Evolutionary conservation across 1,140 invertebrate genomes (phyloP), one percentile per base, ranked within the genome.

Genomic region (Rhynchophorus ferrugineus): DNA sequence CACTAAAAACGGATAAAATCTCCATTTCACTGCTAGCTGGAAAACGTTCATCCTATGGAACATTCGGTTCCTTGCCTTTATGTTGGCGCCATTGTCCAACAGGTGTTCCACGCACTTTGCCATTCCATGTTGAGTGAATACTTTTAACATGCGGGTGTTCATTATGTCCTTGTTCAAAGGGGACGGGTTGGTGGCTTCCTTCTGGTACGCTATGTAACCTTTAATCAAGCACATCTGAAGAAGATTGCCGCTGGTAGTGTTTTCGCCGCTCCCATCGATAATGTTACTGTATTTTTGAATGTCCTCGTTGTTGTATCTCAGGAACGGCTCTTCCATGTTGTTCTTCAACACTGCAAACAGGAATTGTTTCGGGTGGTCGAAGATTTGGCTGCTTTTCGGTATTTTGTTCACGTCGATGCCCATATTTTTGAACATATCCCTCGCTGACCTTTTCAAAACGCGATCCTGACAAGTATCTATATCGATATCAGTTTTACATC

Each of bases 1-100:
- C 1, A 57, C 48, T n/a, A 61, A 52, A 46, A 59, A 57, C 8
- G 60, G 60, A 17, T 57, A 61, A 44, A 55, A 61, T 21, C 60
- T 49, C 6, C 49, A 29, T 34, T 56, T 55, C 2, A 55, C 48
- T 8, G 54, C 50, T 29, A 53, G 22, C 18, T 57, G 44, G 14
- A 54, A 42, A 0, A 54, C 44, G 18, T 53, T 48, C 0, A 33
- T 17, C 20, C 44, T 18, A 13, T 41, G 21, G 16, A 61, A 54
- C 22, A 49, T 50, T 35, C 19, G 37, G 2, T 20, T 47, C 9
- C 20, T 45, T 29, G 37, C 11, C 2, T 20, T 35, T 11, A 56
- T 17, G 16, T 57, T 35, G 8, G 60, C 60, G 3, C 48, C 46
- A 29, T 61, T 59, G 16, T 59, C 44, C 2, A 61, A 22, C 8